Conservation (phyloP, 2,113 vertebrate genomes). For the Macaca mulatta region DNA sequence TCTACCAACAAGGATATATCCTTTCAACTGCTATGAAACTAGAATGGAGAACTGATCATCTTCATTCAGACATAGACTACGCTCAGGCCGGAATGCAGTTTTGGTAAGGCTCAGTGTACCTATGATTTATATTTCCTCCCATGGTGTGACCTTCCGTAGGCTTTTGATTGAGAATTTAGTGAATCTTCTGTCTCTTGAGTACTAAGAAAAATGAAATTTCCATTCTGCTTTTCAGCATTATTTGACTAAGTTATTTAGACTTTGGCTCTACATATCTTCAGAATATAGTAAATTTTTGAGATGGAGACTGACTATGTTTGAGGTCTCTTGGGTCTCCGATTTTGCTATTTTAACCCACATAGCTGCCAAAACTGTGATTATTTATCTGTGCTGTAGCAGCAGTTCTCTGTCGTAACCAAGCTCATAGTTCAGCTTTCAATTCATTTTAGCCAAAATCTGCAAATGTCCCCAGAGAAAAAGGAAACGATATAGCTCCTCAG, state of each 20-base stretch:
- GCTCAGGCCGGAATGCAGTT: not conserved
- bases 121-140: not conserved
- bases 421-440: not conserved
- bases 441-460: not conserved
- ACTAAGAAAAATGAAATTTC: not conserved
- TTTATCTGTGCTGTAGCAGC: not conserved
- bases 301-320: not conserved
- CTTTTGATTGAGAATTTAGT: not conserved
- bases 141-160: not conserved
- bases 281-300: not conserved
- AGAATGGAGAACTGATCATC: not conserved
- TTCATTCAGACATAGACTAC: not conserved
- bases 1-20: not conserved
- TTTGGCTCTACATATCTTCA: not conserved
- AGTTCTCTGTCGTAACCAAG: not conserved
- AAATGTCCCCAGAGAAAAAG: not conserved
- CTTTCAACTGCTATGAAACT: not conserved
- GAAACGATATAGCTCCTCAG: not conserved
- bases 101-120: not conserved
- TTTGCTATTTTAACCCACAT: not conserved
- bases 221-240: not conserved
- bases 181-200: not conserved
- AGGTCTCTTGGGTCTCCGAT: not conserved
- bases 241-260: not conserved
- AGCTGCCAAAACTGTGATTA: not conserved